Conservation (phyloP, 2,888 invertebrate species). For the Microctonus brassicae region DNA sequence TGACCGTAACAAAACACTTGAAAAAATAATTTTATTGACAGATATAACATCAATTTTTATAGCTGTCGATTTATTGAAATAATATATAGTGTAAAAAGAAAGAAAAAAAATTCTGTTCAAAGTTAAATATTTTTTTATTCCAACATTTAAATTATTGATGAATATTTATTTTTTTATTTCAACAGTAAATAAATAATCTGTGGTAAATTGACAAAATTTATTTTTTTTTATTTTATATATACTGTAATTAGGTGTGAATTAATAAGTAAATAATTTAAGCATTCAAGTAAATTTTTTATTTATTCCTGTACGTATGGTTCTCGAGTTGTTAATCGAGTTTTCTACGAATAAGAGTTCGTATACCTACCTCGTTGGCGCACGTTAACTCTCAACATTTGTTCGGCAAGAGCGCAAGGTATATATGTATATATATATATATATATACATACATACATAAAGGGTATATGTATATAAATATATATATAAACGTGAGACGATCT, state of each 20-base stretch:
- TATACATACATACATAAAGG: no score
- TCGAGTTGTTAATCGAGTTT: conserved; percentile 30
- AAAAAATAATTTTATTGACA: neutral
- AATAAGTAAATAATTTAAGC: neutral
- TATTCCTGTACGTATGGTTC: neutral
- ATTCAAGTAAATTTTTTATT: neutral
- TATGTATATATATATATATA: no score
- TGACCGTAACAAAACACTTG: neutral
- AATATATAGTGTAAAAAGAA: neutral
- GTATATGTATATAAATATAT: no score
- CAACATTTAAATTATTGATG: no score
- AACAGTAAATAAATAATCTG: no score
- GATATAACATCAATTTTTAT: neutral
- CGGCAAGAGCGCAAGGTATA: conserved; percentile 25
- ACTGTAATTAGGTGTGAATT: neutral
- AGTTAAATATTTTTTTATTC: no score
- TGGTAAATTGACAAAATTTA: no score
- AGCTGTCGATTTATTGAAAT: neutral
- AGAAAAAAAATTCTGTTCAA: no score
- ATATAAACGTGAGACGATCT: conserved; percentile 42
- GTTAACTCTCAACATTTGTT: conserved; percentile 44
- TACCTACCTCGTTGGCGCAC: conserved; percentile 44
- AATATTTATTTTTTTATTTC: no score
- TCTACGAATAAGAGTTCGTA: conserved; percentile 30
- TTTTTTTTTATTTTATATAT: no score